Base-by-base conservation (phyloP, 2,888 invertebrate genomes). In the Cerastis leucographa region DNA sequence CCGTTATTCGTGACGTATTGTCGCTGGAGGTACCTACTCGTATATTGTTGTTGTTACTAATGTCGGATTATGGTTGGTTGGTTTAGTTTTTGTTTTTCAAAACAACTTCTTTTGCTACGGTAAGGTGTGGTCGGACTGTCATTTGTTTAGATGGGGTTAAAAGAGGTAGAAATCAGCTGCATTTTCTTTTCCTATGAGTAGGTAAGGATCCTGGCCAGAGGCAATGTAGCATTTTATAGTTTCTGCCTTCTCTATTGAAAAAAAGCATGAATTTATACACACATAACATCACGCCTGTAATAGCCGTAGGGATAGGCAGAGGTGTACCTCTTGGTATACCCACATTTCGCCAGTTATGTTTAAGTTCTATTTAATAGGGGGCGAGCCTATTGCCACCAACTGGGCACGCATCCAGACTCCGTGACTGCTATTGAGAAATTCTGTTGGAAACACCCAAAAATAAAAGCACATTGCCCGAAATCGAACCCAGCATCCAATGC, bases 1-100 rank as follows among this genome's bases (percentile, higher is more conserved):
- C 88, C 87, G 91, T 88, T 88, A 86, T 85, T 85, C 66, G 72
- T 85, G 85, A 86, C 76, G 78, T 65, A 85, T 83, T 84, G 76
- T 79, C n/a, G 71, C 80, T 66, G 25, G 65, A 70, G 40, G 29
- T 69, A 64, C 64, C 64, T 64, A 69, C 54, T 46, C 56, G n/a
- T 76, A 40, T 73, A 46, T 56, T 70, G 71, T 84, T 71, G 70
- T 81, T 64, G 46, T 81, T 19, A 59, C 64, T 66, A 69, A 46
- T 73, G 56, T 80, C 78, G 77, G 80, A 78, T 80, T 75, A 81
- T 74, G 78, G 59, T 69, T 51, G 14, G 35, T n/a, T 9, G 40
- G 22, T 19, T 54, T 61, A 69, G 1, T 40, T 69, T 76, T 51
- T 67, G n/a, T 76, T 78, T 65, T 62, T 46, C n/a, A 40, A 11